phyloP scores from a whole-genome alignment of 2,113 vertebrate species.

The Bufo gargarizans region DNA sequence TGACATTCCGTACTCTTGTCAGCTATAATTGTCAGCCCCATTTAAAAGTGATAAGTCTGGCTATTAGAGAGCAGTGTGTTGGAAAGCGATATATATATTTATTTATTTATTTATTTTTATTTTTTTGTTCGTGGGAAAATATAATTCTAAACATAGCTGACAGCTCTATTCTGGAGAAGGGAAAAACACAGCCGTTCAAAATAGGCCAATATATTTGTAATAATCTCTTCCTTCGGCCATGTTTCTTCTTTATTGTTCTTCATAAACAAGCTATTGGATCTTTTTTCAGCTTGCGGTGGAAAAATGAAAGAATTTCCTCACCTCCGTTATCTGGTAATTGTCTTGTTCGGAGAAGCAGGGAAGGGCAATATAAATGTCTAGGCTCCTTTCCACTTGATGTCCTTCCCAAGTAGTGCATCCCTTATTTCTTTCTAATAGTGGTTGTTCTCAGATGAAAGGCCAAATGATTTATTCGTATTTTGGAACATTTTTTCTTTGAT shows the following conservation, averaged over 20 bases:
- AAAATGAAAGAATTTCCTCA: slow-evolving; percentile 80
- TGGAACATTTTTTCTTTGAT: background rate
- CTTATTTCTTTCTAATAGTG: slow-evolving; percentile 65
- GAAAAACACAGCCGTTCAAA: slow-evolving; percentile 64
- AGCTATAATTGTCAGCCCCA: slow-evolving; percentile 52
- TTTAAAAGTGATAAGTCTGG: slow-evolving; percentile 56
- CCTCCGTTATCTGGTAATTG: slow-evolving; percentile 81
- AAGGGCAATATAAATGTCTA: slow-evolving; percentile 74
- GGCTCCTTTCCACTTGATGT: slow-evolving; percentile 71
- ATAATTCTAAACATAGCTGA: slow-evolving; percentile 65
- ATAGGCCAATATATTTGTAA: slow-evolving; percentile 70
- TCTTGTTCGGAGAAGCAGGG: slow-evolving; percentile 77
- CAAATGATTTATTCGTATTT: slow-evolving; percentile 26
- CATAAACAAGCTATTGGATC: slow-evolving; percentile 78
- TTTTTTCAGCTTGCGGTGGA: slow-evolving; percentile 67
- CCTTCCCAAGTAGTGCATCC: slow-evolving; percentile 74
- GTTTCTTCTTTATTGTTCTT: slow-evolving; percentile 81
- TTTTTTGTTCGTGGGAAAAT: slow-evolving; percentile 41
- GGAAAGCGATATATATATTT: slow-evolving; percentile 26
- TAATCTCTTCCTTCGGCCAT: slow-evolving; percentile 74
- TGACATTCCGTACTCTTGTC: slow-evolving; percentile 51
- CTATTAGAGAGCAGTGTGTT: slow-evolving; percentile 49
- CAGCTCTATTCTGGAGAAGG: slow-evolving; percentile 65
- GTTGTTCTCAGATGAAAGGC: slow-evolving; percentile 58
- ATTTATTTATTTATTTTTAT: slow-evolving; percentile 26